Evolutionary conservation across 2,797 vertebrate species (phyloP).

Genomic region (Mormyrops attenuatus): DNA sequence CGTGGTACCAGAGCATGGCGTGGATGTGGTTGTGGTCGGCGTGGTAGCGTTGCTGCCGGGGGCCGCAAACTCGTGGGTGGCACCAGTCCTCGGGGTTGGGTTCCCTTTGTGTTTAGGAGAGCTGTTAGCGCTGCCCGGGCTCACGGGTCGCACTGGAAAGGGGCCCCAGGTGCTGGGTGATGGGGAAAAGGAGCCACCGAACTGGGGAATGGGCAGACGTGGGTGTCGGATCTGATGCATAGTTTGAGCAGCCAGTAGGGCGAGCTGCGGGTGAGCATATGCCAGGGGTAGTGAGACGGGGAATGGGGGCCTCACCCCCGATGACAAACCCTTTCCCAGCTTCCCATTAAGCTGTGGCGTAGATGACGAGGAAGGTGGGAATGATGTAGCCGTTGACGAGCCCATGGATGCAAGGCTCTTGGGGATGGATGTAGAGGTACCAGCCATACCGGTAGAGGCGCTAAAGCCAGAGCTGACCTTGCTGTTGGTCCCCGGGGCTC

Average conservation of each 20-base stretch:
- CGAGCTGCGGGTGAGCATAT: conserved; percentile 93
- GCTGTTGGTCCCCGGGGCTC: conserved; percentile 74
- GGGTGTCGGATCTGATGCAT: conserved; percentile 98
- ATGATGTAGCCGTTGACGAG: conserved; percentile 75
- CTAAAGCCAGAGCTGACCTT: conserved; percentile 71
- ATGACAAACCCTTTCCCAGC: conserved; percentile 80
- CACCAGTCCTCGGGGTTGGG: conserved; percentile 32
- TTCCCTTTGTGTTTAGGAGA: conserved; percentile 89
- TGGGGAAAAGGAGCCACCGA: conserved; percentile 90
- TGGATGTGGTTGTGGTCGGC: conserved; percentile 62
- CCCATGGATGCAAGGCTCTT: conserved; percentile 86
- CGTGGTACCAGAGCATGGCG: conserved; percentile 59
- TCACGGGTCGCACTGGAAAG: conserved; percentile 95
- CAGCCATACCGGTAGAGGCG: conserved; percentile 71
- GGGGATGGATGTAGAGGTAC: conserved; percentile 70
- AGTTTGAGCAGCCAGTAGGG: conserved; percentile 91
- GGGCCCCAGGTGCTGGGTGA: conserved; percentile 95
- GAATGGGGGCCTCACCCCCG: conserved; percentile 87
- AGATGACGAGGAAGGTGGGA: conserved; percentile 80
- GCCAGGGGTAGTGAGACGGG: conserved; percentile 85
- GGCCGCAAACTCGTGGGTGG: conserved; percentile 38
- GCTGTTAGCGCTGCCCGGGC: conserved; percentile 87
- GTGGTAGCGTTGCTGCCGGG: conserved; percentile 64
- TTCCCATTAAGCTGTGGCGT: conserved; percentile 77
- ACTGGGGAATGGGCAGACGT: conserved; percentile 93